A percentile compares a stretch with the other conserved stretches of the same genome.
Conservation (phyloP, 53 echinoderm and acorn worm species). For the Paracentrotus lividus region DNA sequence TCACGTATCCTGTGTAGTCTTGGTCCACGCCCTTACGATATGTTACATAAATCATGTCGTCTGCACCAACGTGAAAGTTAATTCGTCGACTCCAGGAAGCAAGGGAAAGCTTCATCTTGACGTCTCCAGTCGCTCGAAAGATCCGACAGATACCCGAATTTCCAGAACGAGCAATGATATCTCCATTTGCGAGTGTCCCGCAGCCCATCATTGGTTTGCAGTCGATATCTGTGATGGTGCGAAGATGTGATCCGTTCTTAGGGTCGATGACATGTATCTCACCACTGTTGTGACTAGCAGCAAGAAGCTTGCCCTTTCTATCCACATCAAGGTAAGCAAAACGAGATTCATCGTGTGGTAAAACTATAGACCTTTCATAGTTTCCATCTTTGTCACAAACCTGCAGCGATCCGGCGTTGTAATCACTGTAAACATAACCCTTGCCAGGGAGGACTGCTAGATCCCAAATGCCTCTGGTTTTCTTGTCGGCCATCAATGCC, state of each 20-base stretch:
- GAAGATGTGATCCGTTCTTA: not conserved
- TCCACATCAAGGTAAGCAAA: slow-evolving; percentile 23
- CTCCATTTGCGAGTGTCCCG: slow-evolving; percentile 33
- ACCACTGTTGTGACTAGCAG: slow-evolving; percentile 5
- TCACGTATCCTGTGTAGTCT: not conserved
- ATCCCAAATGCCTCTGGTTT: slow-evolving; percentile 53
- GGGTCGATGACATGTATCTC: slow-evolving; percentile 39
- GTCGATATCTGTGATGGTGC: not conserved
- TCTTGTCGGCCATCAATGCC: not conserved
- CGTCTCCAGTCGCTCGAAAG: not conserved
- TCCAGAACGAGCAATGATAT: slow-evolving; percentile 9
- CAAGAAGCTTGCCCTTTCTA: slow-evolving; percentile 29
- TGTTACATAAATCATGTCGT: slow-evolving; percentile 51
- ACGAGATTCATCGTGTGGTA: slow-evolving; percentile 53
- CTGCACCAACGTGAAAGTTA: slow-evolving; percentile 47
- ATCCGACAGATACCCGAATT: not conserved
- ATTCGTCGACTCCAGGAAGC: slow-evolving; percentile 48
- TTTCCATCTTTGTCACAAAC: slow-evolving; percentile 12
- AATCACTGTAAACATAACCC: slow-evolving; percentile 55
- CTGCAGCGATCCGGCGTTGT: slow-evolving; percentile 15
- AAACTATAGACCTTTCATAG: not conserved
- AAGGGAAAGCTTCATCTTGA: slow-evolving; percentile 7
- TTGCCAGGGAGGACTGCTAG: slow-evolving; percentile 25
- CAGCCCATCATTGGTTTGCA: slow-evolving; percentile 1
- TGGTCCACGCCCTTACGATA: slow-evolving; percentile 12